Evolutionary conservation across 2,113 vertebrate species (phyloP).

Genomic region (Phalacrocorax carbo): DNA sequence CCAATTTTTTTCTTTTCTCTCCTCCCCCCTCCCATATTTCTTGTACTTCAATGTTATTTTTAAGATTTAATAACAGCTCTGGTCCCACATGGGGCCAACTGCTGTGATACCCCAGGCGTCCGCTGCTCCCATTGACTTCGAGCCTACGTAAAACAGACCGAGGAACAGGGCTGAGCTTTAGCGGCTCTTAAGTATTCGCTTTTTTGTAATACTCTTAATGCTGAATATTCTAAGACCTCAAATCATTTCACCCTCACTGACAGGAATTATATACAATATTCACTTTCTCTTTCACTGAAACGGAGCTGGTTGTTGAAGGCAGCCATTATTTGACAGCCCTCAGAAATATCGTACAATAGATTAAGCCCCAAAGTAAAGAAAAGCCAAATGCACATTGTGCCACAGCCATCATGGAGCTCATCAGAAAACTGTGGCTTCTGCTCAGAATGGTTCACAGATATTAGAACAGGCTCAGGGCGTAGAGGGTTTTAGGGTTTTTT

Average conservation of each 20-base stretch:
- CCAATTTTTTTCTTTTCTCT: accelerated
- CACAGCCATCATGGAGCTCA: background rate
- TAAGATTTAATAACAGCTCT: background rate
- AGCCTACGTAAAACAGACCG: background rate
- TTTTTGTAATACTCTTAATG: background rate
- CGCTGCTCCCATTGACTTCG: background rate
- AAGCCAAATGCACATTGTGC: background rate
- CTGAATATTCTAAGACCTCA: background rate
- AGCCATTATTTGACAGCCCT: background rate
- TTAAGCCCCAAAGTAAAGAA: background rate
- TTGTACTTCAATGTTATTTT: background rate
- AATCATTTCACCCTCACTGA: background rate
- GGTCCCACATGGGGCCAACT: background rate
- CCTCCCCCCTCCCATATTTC: background rate
- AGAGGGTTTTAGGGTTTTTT: background rate
- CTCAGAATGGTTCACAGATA: background rate
- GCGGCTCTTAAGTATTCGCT: background rate
- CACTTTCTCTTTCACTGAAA: background rate
- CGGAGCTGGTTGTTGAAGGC: background rate
- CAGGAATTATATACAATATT: background rate
- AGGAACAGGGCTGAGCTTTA: background rate
- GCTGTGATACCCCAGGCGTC: background rate
- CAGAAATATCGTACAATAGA: background rate
- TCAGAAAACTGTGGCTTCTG: background rate
- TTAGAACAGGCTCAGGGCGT: background rate